Evolutionary conservation across 2,888 invertebrate species (phyloP).

Genomic region (Andrena praecox): DNA sequence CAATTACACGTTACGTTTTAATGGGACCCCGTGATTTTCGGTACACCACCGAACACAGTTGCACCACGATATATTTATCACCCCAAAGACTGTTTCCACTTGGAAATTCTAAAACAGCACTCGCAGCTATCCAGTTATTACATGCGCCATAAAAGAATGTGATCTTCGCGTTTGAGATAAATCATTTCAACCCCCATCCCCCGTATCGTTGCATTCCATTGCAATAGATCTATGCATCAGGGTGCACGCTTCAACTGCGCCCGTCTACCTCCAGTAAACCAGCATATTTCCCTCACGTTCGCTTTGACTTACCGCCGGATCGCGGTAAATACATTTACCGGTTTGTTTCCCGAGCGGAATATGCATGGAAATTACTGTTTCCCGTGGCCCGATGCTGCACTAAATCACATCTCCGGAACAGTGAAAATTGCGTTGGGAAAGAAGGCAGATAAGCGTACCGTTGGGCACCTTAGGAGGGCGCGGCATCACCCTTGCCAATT

Average conservation of each 20-base stretch:
- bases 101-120: no score
- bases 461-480: constrained; percentile 55
- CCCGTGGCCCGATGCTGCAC: constrained; percentile 51
- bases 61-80: no score
- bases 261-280: constrained; percentile 1
- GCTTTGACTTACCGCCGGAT: constrained; percentile 34
- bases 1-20: no score
- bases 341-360: constrained; percentile 57
- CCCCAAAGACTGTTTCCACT: no score
- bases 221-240: not conserved
- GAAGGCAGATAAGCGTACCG: constrained; percentile 61
- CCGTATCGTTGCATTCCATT: not conserved
- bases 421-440: constrained; percentile 73
- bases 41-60: no score
- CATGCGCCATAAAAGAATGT: not conserved
- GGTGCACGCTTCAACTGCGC: not conserved
- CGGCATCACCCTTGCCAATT: constrained; percentile 60
- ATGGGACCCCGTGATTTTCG: no score
- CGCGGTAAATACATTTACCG: constrained; percentile 50
- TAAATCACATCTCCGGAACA: constrained; percentile 70
- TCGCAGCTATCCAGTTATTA: no score
- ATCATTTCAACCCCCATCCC: not conserved
- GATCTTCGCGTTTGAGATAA: not conserved
- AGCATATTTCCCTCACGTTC: constrained; percentile 48
- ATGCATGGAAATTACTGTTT: constrained; percentile 66